Conservation (phyloP, 2,797 vertebrate genomes). For the Tolypeutes matacus region DNA sequence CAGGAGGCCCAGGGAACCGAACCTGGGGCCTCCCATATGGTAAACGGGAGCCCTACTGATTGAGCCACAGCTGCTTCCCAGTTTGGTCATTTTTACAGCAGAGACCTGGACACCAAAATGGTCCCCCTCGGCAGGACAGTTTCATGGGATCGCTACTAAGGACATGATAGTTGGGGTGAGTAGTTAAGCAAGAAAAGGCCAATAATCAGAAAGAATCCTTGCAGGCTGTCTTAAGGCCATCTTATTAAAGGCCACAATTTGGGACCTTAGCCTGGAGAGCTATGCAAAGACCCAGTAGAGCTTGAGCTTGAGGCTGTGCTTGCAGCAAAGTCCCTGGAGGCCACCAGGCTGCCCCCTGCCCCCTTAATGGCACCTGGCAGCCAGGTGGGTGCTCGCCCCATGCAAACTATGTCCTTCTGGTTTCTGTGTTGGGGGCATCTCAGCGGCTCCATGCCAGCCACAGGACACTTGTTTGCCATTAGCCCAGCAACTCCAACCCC, state of each 20-base stretch:
- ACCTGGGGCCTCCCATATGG: too few species aligned
- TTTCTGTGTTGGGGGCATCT: neutral
- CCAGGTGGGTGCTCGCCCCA: neutral
- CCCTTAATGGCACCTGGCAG: fast-evolving
- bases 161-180: neutral
- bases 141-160: neutral
- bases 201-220: neutral
- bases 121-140: neutral
- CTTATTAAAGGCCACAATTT: neutral
- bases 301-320: neutral
- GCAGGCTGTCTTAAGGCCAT: neutral
- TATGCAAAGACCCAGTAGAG: neutral
- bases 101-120: neutral
- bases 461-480: neutral
- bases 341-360: neutral
- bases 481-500: neutral
- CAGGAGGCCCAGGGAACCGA: too few species aligned
- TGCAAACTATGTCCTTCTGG: neutral
- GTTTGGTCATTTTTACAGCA: neutral
- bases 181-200: neutral
- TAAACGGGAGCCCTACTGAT: too few species aligned
- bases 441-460: neutral
- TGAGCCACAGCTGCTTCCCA: too few species aligned
- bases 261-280: neutral
- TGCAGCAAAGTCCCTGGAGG: fast-evolving